phyloP scores from a whole-genome alignment of 2,113 vertebrate species.

The Xyrauchen texanus region DNA sequence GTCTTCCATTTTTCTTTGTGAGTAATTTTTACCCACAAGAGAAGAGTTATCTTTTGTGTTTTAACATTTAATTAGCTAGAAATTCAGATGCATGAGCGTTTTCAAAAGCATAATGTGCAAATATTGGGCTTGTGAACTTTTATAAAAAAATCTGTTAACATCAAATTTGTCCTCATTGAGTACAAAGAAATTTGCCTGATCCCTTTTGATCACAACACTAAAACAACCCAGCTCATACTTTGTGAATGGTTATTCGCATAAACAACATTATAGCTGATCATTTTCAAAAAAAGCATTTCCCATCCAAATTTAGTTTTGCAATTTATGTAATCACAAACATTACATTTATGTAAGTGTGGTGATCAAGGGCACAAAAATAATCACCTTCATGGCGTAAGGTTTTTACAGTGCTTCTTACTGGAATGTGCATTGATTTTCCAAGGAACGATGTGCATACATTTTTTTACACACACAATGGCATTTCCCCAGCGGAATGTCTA shows the following conservation, averaged over 20 bases:
- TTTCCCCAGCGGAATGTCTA: not conserved
- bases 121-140: not conserved
- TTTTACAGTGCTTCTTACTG: not conserved
- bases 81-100: conserved; percentile 7
- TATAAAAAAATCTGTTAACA: not conserved
- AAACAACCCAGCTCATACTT: no score
- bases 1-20: conserved; percentile 8
- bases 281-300: no score
- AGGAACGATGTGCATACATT: not conserved
- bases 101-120: not conserved
- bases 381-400: conserved; percentile 1
- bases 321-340: not conserved
- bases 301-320: not conserved
- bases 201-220: no score
- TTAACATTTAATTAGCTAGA: conserved; percentile 26
- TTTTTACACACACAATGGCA: not conserved
- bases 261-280: no score
- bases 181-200: no score
- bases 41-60: not conserved
- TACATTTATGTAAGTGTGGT: conserved; percentile 9
- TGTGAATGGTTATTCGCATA: no score
- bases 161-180: not conserved
- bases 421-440: conserved; percentile 17
- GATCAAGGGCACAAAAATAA: conserved; percentile 7
- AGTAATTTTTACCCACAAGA: not conserved